phyloP scores from a whole-genome alignment of 2,113 vertebrate species.

The Poeciliopsis turrubarensis region DNA sequence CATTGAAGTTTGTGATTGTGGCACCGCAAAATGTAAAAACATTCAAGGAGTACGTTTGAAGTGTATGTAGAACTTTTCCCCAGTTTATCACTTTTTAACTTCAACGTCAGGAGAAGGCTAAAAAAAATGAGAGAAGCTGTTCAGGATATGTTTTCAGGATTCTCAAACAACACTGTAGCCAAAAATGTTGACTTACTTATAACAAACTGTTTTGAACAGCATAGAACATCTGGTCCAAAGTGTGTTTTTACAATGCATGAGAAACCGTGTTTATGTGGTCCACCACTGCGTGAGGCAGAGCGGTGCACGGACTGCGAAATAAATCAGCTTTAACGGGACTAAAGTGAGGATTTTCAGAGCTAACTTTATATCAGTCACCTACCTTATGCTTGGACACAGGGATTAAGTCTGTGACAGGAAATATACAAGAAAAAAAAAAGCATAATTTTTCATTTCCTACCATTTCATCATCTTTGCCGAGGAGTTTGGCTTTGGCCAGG shows the following conservation, averaged over 20 bases:
- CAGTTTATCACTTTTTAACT: neutral
- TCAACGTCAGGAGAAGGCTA: neutral
- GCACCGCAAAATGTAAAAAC: neutral
- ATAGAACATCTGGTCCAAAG: neutral
- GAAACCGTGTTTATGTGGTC: slow-evolving; percentile 28
- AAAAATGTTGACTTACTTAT: neutral
- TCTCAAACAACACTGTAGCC: neutral
- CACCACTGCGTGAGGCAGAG: slow-evolving; percentile 8
- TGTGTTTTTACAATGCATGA: slow-evolving; percentile 8
- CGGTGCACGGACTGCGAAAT: neutral
- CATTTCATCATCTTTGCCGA: slow-evolving; percentile 90
- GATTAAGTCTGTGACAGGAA: slow-evolving; percentile 2
- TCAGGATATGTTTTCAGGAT: too few species aligned
- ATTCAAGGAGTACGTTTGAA: neutral
- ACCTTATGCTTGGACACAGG: neutral
- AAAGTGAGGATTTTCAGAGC: neutral
- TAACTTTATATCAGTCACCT: neutral
- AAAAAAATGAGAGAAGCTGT: neutral
- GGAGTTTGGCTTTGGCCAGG: slow-evolving; percentile 88
- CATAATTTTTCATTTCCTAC: slow-evolving; percentile 76
- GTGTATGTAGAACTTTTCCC: neutral
- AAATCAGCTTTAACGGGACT: slow-evolving; percentile 13
- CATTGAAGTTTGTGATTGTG: neutral
- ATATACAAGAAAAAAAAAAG: neutral
- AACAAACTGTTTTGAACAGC: slow-evolving; percentile 4